Evolutionary conservation across 2,888 invertebrate species (phyloP).

Genomic region (Drosophila nigricruria): DNA sequence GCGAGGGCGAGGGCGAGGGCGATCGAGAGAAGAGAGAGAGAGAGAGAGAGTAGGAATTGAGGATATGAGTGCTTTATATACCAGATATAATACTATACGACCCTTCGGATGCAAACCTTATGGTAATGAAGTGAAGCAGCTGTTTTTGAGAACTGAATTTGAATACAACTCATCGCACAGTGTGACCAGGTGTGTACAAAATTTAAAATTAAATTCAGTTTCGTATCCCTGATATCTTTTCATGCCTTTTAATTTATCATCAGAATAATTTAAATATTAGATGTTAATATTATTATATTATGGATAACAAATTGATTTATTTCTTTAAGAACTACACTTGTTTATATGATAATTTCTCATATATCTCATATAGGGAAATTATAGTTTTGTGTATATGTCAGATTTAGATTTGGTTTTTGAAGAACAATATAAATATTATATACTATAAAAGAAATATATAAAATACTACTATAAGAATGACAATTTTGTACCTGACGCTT

Average conservation of each 20-base stretch:
- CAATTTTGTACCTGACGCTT: too few relatives aligned
- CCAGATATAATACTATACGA: conserved; percentile 15
- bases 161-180: conserved; percentile 56
- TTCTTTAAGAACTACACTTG: too few relatives aligned
- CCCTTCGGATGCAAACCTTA: conserved; percentile 68
- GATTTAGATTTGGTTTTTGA: too few relatives aligned
- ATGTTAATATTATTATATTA: too few relatives aligned
- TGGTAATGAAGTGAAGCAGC: conserved; percentile 80
- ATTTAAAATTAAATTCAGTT: not conserved
- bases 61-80: conserved; percentile 39
- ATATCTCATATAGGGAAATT: too few relatives aligned
- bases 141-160: conserved; percentile 71
- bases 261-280: not conserved
- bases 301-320: too few relatives aligned
- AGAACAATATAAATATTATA: too few relatives aligned
- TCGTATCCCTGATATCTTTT: not conserved
- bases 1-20: not conserved
- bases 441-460: too few relatives aligned
- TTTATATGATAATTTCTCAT: too few relatives aligned
- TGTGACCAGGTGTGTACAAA: conserved; percentile 26
- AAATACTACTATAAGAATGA: too few relatives aligned
- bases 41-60: conserved; percentile 5
- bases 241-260: too few relatives aligned
- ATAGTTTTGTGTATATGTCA: too few relatives aligned
- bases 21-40: not conserved